Conservation (phyloP, 92 coral and sea anemone genomes). For the Metridium senile region DNA sequence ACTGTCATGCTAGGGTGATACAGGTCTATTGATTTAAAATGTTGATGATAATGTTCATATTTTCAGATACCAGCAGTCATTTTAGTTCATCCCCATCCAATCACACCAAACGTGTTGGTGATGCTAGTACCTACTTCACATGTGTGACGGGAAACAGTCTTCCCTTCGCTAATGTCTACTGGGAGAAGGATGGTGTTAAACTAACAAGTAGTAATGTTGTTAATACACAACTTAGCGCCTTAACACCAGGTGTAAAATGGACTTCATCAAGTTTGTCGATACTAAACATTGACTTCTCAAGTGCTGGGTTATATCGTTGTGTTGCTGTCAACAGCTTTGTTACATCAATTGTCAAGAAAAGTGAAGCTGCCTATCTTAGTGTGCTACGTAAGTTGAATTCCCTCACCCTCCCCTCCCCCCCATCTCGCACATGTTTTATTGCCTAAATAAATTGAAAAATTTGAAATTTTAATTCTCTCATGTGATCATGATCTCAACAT, state of each 20-base stretch:
- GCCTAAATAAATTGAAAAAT: no score
- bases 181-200: conserved; percentile 84
- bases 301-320: conserved; percentile 91
- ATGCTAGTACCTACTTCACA: conserved; percentile 58
- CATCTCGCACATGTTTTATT: background rate
- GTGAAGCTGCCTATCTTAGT: conserved; percentile 61
- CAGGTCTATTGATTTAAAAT: no score
- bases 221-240: conserved; percentile 26
- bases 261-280: conserved; percentile 76
- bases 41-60: background rate
- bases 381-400: conserved; percentile 90
- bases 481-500: no score
- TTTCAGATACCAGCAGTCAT: conserved; percentile 61
- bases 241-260: conserved; percentile 43
- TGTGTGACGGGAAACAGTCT: conserved; percentile 78
- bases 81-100: conserved; percentile 62
- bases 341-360: conserved; percentile 53
- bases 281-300: conserved; percentile 61
- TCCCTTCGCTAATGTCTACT: conserved; percentile 73
- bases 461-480: no score
- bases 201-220: conserved; percentile 42
- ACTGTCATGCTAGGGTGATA: no score
- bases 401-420: background rate
- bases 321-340: conserved; percentile 86
- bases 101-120: conserved; percentile 65